Conservation (phyloP, 2,888 invertebrate species). For the Epirrita christyi region DNA sequence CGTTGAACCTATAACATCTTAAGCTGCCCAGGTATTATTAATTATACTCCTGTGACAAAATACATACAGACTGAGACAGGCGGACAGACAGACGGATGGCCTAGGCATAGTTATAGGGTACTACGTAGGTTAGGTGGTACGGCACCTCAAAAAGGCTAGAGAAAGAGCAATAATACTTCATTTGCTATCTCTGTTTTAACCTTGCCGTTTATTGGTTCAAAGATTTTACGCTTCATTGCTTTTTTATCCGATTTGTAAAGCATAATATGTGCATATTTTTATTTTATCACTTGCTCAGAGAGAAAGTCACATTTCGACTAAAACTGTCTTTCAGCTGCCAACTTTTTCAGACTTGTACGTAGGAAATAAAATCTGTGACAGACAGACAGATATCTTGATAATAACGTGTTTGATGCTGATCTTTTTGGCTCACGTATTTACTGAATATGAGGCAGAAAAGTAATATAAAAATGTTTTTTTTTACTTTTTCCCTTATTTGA, state of each 20-base stretch:
- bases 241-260: not conserved
- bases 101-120: no score
- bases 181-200: not conserved
- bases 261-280: conserved; percentile 11
- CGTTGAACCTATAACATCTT: no score
- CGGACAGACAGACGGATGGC: no score
- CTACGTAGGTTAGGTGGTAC: no score
- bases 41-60: no score
- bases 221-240: no score
- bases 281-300: conserved; percentile 3
- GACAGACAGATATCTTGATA: conserved; percentile 13
- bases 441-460: not conserved
- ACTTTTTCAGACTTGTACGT: conserved; percentile 8
- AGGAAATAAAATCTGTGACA: conserved; percentile 14
- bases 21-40: no score
- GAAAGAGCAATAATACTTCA: no score
- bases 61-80: no score
- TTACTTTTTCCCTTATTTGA: no score
- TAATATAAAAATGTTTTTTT: not conserved
- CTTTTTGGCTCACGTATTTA: not conserved
- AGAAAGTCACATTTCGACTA: conserved; percentile 9
- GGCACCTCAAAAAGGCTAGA: no score
- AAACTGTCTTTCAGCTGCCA: conserved; percentile 14
- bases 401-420: conserved; percentile 1
- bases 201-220: not conserved